Conservation (phyloP, 2,797 vertebrate genomes). For the Heteromormyrus szaboi region DNA sequence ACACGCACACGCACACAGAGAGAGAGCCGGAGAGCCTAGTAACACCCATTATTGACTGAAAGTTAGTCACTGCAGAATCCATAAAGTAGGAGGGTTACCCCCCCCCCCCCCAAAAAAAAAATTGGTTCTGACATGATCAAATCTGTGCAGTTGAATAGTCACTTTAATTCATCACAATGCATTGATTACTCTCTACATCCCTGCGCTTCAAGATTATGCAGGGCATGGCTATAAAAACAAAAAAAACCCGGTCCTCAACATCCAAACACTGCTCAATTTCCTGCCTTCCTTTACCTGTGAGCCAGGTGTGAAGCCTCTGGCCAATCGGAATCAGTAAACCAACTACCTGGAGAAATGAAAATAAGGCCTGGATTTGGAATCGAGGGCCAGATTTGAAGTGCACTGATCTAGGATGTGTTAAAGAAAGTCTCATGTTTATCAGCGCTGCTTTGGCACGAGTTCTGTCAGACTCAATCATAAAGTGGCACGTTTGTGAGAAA, state of each 20-base stretch:
- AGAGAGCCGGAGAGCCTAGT: background rate
- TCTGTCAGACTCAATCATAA: background rate
- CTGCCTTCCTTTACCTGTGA: background rate
- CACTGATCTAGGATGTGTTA: background rate
- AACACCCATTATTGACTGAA: background rate
- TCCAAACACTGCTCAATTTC: too few species aligned
- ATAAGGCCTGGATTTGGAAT: background rate
- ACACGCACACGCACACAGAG: background rate
- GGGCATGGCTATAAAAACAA: too few species aligned
- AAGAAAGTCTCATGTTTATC: background rate
- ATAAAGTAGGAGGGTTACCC: background rate
- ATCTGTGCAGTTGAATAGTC: background rate
- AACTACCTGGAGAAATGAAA: background rate
- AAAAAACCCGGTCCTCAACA: too few species aligned
- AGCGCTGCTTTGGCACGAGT: background rate
- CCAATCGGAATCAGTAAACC: background rate
- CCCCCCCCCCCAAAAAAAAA: background rate
- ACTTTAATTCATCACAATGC: background rate
- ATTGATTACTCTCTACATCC: background rate
- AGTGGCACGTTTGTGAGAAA: background rate
- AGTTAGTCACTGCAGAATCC: background rate
- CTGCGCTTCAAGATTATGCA: background rate
- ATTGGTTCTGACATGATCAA: background rate
- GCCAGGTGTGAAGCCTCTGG: background rate
- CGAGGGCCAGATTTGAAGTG: background rate